Base-by-base conservation (phyloP, 1,140 invertebrate species). In the Pseudomyrmex flavicornis region DNA sequence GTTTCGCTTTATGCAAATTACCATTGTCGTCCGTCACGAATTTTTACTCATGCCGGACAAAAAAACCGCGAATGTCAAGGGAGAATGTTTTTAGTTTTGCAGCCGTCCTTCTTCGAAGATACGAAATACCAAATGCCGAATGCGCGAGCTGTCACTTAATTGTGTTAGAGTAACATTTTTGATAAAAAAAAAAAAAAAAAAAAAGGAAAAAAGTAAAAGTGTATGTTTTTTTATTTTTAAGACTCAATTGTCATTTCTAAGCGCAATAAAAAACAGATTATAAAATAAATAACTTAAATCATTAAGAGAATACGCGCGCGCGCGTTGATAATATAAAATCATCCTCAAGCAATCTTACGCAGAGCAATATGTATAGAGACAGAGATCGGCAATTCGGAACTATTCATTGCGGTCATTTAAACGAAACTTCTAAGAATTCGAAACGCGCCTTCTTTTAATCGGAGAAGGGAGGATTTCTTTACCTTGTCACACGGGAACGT, bases 1-100 rank as follows among this genome's bases (percentile, higher is more conserved):
- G 22, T 79, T 79, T 79, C 65, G 76, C 65, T 70, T 59, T 79
- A 79, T 79, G 76, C 76, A 79, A 79, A 79, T 79, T 65, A 69
- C 54, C 44, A 26, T 17, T 59, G 66, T 58, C 66, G 76, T 20
- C 66, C 66, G 66, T 80, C 76, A 59, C 76, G 46, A 48, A 80
- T 80, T 80, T 80, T 80, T 80, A 72, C 54, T 46, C 54, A 17
- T 54, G 61, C 54, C 59, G 46, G 26, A 1, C 44, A 66, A 58
- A 59, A 70, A 79, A 70, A 48, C 10, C 65, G n/a, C 48, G 26
- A 13, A 9, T 48, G 65, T 69, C 75, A 46, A 12, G 63, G 17
- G 20, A 12, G 17, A 17, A 63, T 12, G 52, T 79, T 79, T 70
- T 79, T 79, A 22, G 59, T 70, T 35, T 59, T 35, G 35, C 54